Percentiles rank a stretch among this genome's conserved stretches.
Conservation (phyloP, 2,888 invertebrate genomes). For the Oscheius sp. region DNA sequence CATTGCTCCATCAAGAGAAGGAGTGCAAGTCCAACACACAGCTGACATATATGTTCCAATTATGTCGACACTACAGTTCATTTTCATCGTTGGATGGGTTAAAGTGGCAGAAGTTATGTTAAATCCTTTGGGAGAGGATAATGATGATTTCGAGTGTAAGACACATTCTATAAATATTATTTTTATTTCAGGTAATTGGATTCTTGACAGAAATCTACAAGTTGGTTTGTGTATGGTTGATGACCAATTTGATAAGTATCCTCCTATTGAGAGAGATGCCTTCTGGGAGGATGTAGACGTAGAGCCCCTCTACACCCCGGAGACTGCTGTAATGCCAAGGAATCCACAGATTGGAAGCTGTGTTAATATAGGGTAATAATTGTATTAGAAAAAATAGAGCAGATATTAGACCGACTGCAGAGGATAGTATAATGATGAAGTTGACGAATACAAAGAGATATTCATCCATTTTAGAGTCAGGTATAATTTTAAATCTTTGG, state of each 20-base stretch:
- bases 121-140: constrained; percentile 60
- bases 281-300: constrained; percentile 60
- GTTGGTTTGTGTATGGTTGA: constrained; percentile 65
- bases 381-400: no score
- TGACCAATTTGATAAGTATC: constrained; percentile 57
- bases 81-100: constrained; percentile 26
- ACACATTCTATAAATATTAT: not conserved
- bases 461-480: not conserved
- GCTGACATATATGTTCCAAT: constrained; percentile 54
- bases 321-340: constrained; percentile 57
- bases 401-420: not conserved
- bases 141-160: no score
- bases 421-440: constrained; percentile 8
- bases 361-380: constrained; percentile 49
- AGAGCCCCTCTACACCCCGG: constrained; percentile 64
- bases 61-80: constrained; percentile 66
- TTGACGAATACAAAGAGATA: not conserved
- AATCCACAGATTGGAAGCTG: constrained; percentile 67
- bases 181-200: constrained; percentile 48
- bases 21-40: not conserved
- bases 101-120: constrained; percentile 27
- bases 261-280: constrained; percentile 54
- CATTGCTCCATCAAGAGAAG: constrained; percentile 31
- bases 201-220: constrained; percentile 65
- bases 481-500: not conserved